Base-by-base conservation (phyloP, 2,888 invertebrate species). In the Tachina fera region DNA sequence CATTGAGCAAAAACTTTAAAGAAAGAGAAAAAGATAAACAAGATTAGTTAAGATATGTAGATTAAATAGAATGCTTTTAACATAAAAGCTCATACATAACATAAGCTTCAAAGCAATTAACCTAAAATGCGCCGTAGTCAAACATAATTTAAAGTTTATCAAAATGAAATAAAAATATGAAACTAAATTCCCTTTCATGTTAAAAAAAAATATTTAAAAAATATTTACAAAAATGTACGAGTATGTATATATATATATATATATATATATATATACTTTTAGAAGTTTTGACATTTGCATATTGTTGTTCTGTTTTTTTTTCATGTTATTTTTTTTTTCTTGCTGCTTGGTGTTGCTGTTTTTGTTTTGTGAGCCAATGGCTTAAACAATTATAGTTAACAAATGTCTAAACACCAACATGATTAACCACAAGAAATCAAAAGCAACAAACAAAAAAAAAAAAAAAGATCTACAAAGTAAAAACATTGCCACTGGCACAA, bases 331-430 rank as follows among this genome's bases (percentile, higher is more conserved):
- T 58, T 61, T 70, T 43, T 75, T 76, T 31, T 85, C 31, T 31
- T 31, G 31, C 31, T 39, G 19, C 39, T 76, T 85, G 74, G 53
- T 53, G 63, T 49, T 81, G 61, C 41, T 86, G 76, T 78, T 84
- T 60, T 65, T 61, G 68, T 78, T 79, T 53, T 85, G 67, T 72
- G 67, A 86, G 75, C 87, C 87, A 88, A 87, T 87, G 86, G 87
- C 88, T 87, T 65, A 78, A 86, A 84, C 84, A 87, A 86, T 86
- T 86, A 86, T 86, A 83, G 83, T 83, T 86, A 83, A 83, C 86
- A 86, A 86, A 86, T 86, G 86, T 86, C 83, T 83, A 86, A 86
- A 83, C 86, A 86, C 86, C 83, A 86, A 86, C 86, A 86, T 86
- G 86, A 83, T 86, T 83, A 86, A 86, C 79, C 75, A 72, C 79